Evolutionary conservation across 2,113 vertebrate species (phyloP).

Genomic region (Formicarius rufipectus): DNA sequence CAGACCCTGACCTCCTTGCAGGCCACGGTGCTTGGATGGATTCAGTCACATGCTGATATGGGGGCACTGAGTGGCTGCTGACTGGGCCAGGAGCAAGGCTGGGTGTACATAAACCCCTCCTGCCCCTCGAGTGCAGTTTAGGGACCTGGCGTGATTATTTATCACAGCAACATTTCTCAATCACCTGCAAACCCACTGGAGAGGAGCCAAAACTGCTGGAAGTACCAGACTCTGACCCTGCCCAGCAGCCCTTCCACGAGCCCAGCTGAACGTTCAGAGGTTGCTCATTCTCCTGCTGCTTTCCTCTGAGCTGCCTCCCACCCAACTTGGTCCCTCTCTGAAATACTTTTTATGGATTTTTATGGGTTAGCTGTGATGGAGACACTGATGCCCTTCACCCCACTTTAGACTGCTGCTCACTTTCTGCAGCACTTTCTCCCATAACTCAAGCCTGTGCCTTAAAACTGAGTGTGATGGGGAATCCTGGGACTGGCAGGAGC

Average conservation of each 20-base stretch:
- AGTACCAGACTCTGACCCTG: not conserved
- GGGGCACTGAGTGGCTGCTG: accelerated
- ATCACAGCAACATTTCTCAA: not conserved
- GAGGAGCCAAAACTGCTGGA: not conserved
- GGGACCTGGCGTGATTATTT: not conserved
- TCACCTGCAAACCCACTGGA: not conserved
- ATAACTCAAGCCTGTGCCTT: not conserved
- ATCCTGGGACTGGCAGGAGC: not conserved
- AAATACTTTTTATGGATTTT: not conserved
- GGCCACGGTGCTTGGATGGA: accelerated
- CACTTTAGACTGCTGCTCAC: accelerated
- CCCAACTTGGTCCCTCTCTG: not conserved
- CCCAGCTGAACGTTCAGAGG: not conserved
- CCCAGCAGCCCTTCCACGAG: not conserved
- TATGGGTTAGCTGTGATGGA: not conserved
- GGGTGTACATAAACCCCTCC: not conserved
- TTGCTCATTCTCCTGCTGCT: not conserved
- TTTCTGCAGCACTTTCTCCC: not conserved
- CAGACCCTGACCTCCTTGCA: not conserved
- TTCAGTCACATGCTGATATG: accelerated
- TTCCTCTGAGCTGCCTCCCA: not conserved
- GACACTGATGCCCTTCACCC: accelerated
- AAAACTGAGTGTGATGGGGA: not conserved
- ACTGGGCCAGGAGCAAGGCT: not conserved
- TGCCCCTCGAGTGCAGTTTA: not conserved